These are phyloP conservation scores for Heteromurus nitidus DNA, from an alignment of 2,888 invertebrate genomes.

Conservation along the genomic window DNA sequence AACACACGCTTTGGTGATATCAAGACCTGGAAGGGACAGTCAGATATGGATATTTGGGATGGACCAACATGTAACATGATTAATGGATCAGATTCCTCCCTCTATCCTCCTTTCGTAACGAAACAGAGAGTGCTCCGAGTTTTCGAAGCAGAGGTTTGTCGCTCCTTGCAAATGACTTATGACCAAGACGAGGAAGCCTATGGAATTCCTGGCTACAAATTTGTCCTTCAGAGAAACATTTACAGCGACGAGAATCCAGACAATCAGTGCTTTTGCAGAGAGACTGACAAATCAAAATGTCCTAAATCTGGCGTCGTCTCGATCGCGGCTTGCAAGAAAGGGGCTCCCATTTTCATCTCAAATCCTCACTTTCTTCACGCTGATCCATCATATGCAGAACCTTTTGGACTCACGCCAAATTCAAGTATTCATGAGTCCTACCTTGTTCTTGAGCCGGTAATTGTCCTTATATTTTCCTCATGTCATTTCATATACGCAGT, in stretches of 20 bases:
- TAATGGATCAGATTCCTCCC: conserved; percentile 62
- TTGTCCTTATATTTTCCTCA: conserved; percentile 12
- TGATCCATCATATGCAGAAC: conserved; percentile 58
- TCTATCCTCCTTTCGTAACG: conserved; percentile 62
- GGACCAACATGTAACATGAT: conserved; percentile 66
- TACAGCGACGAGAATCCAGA: conserved; percentile 49
- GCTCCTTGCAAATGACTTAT: conserved; percentile 56
- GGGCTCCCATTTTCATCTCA: conserved; percentile 63
- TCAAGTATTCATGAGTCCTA: conserved; percentile 39
- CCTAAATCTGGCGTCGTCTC: conserved; percentile 54
- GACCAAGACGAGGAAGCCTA: conserved; percentile 47
- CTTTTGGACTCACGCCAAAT: conserved; percentile 58
- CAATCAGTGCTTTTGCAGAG: conserved; percentile 65
- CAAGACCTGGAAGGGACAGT: conserved; percentile 59
- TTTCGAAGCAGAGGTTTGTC: conserved; percentile 64
- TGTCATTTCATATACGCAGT: neutral
- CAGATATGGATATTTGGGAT: conserved; percentile 57
- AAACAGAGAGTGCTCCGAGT: conserved; percentile 56
- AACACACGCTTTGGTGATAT: conserved; percentile 53
- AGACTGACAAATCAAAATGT: conserved; percentile 55
- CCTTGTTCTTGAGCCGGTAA: conserved; percentile 67
- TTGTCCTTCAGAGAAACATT: conserved; percentile 38
- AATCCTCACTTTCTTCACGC: conserved; percentile 62
- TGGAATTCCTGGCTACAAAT: conserved; percentile 58
- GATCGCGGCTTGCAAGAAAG: conserved; percentile 47